phyloP scores from a whole-genome alignment of 1,140 invertebrate species.

The Aphaenogaster floridana region DNA sequence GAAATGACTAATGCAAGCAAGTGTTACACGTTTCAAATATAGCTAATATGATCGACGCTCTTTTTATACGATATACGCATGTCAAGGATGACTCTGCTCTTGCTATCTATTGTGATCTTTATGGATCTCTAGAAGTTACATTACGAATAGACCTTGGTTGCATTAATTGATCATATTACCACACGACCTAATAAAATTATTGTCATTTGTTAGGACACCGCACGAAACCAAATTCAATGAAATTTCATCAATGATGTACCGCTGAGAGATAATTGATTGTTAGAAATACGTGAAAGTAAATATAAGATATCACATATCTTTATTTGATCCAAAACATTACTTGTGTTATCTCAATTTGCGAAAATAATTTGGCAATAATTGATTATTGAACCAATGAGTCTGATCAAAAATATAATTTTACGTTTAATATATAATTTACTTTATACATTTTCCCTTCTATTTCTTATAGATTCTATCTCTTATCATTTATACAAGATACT shows the following conservation, averaged over 20 bases:
- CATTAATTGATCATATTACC: constrained; percentile 29
- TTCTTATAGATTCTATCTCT: background rate
- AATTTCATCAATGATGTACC: constrained; percentile 53
- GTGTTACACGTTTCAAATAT: constrained; percentile 5
- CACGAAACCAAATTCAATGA: background rate
- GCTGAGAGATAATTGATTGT: constrained; percentile 20
- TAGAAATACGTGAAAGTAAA: background rate
- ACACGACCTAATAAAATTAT: constrained; percentile 27
- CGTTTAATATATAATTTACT: background rate
- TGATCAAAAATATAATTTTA: background rate
- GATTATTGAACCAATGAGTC: background rate
- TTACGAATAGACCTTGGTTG: constrained; percentile 9
- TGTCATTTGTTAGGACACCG: background rate
- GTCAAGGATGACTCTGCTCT: constrained; percentile 16
- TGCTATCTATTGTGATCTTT: background rate
- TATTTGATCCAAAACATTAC: background rate
- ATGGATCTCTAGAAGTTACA: background rate
- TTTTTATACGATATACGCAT: background rate
- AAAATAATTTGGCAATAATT: background rate
- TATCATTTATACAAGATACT: background rate
- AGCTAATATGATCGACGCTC: background rate
- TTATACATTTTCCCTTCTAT: background rate
- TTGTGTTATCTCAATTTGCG: background rate
- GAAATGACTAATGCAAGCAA: constrained; percentile 16
- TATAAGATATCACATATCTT: background rate